Evolutionary conservation across 35 echinoderm and acorn worm genomes (phyloP), one percentile per base, ranked within the genome.

Genomic region (Heliocidaris tuberculata): DNA sequence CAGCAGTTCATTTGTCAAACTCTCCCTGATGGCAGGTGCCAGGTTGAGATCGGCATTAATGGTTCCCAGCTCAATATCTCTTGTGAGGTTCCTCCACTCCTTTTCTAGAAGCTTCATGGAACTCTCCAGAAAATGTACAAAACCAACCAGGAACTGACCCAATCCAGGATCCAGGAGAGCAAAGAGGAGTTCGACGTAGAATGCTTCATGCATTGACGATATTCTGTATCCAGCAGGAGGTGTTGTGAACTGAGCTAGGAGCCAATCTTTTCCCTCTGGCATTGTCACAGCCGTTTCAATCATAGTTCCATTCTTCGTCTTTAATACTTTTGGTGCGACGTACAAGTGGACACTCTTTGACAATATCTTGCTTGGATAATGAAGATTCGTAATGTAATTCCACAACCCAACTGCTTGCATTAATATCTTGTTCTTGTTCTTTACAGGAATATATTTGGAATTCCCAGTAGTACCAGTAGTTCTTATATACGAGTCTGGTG

Each of bases 401-500:
- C 30, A 89, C 32, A 7, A 92, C 7, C 6, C 88, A 50, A 31
- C 31, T 59, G 70, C 7, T 48, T 70, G 19, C 8, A 31, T 9
- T 6, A 59, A 60, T 35, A 90, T n/a, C 24, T 48, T 48, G 47
- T 8, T 31, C 8, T 16, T 35, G 32, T 49, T 13, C 52, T 49
- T 92, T 32, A 31, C 50, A 15, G 97, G 97, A 31, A 97, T 96
- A 17, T 61, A 91, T 86, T 97, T 97, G 5, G 90, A 27, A 29
- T 71, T 94, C 48, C 97, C 97, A 7, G 97, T 97, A 21, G 97
- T 97, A 32, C 97, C 97, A 5, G 95, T 95, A 0, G 95, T 95
- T n/a, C 86, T 13, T 13, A 50, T 59, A n/a, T 94, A 93, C 17
- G 94, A 48, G 13, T 49, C 31, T 27, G 96, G 92, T 49, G 71